Conservation (phyloP, 1,140 invertebrate species). For the Elysia chlorotica region DNA sequence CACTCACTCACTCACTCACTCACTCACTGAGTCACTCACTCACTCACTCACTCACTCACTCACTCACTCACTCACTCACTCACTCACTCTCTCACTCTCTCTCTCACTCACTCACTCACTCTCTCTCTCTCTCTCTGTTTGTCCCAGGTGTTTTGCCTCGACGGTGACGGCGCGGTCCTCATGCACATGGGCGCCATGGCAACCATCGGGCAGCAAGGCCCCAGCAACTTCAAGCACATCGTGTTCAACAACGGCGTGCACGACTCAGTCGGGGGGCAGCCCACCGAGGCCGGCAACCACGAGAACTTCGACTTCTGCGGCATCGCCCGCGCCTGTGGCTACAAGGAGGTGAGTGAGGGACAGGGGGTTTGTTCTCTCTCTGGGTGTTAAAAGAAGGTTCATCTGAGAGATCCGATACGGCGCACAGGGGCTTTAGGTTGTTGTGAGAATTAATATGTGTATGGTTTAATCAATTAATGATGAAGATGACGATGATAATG, state of each 20-base stretch:
- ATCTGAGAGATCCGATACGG: no score
- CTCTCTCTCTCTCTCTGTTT: no score
- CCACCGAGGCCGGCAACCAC: conserved; percentile 55
- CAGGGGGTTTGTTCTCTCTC: no score
- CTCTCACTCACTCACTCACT: no score
- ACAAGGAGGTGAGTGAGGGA: conserved; percentile 48
- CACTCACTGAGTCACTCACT: no score
- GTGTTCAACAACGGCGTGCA: conserved; percentile 64
- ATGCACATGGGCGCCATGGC: conserved; percentile 65
- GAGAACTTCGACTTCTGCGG: conserved; percentile 52
- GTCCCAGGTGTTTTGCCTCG: conserved; percentile 62
- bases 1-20: no score
- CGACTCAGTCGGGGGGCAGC: conserved; percentile 65
- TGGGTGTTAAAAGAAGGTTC: no score
- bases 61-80: background rate
- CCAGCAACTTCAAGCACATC: conserved; percentile 62
- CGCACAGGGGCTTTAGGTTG: no score
- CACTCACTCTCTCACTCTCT: background rate
- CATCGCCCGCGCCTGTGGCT: conserved; percentile 59
- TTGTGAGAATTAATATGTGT: no score
- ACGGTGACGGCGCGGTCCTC: conserved; percentile 63
- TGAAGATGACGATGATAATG: no score
- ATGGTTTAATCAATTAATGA: no score
- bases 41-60: no score
- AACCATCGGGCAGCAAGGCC: conserved; percentile 56